Base-by-base conservation (phyloP, 1,140 invertebrate species). In the Lucilia sericata region DNA sequence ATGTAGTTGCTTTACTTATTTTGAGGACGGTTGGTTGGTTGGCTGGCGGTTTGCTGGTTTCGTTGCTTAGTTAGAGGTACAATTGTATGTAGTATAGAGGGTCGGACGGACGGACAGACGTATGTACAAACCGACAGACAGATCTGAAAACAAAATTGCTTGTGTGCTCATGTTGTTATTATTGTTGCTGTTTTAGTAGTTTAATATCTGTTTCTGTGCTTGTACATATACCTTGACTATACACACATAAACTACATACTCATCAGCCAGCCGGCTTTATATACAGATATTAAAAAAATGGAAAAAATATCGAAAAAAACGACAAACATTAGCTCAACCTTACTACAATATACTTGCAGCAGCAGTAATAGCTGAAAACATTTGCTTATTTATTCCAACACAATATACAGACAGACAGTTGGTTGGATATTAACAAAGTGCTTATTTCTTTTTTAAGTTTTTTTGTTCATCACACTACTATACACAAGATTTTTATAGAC, bases 1-100 rank as follows among this genome's bases (percentile, higher is more conserved):
- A 80, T 80, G 76, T 80, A 49, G 47, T 80, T 80, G 76, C 76
- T 80, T 80, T 51, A 49, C 8, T 80, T 80, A 78, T 80, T 80
- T 80, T 80, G 42, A 49, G 76, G 76, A 80, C 42, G 76, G 74
- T 76, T 76, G 74, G 74, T 76, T 80, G 4, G 76, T 51, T 49
- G 76, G 17, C 19, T 75, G 74, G 25, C 34, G 47, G 75, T 78
- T 78, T 78, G 34, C 14, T 78, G 21, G 21, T 25, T 74, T 21
- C 76, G 42, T 49, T 49, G 76, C 14, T 51, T 80, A 25, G 65
- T 10, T 70, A 60, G 55, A 60, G 12, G 14, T 17, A 60, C 14
- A n/a, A 14, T n/a, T 7, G 17, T 60, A 60, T 60, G 51, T 60
- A 60, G 51, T 60, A 60, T 60, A n/a, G 65, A 70, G 17, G 19